Conservation (phyloP, 2,797 vertebrate genomes). For the Poecile montanus region DNA sequence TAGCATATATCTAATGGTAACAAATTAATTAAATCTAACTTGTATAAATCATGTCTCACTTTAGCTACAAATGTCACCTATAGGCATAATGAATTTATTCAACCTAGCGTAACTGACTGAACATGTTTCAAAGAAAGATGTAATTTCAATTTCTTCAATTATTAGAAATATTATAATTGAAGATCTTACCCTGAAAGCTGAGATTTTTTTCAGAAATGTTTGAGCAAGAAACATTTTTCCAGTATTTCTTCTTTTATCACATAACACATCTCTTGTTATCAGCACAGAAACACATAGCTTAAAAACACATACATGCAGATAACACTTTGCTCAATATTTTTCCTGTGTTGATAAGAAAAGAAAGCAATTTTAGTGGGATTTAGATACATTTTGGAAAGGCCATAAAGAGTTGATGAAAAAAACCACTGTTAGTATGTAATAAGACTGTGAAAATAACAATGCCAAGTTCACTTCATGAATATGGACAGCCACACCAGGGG, state of each 20-base stretch:
- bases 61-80: slow-evolving; percentile 5
- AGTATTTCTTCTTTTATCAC: slow-evolving; percentile 38
- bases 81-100: slow-evolving; percentile 7
- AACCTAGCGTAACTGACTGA: slow-evolving; percentile 18
- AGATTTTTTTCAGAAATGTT: neutral
- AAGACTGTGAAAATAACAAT: neutral
- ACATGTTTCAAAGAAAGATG: slow-evolving; percentile 8
- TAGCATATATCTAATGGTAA: neutral
- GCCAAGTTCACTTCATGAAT: neutral
- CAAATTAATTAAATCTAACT: slow-evolving; percentile 17
- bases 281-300: slow-evolving; percentile 25
- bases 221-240: slow-evolving; percentile 16
- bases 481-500: neutral
- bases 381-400: slow-evolving; percentile 8
- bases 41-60: neutral
- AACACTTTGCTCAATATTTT: neutral
- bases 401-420: slow-evolving; percentile 18
- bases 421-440: neutral
- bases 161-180: neutral
- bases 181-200: slow-evolving; percentile 36
- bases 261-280: slow-evolving; percentile 43
- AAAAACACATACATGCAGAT: neutral
- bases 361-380: slow-evolving; percentile 21
- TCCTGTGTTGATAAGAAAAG: slow-evolving; percentile 30
- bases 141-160: slow-evolving; percentile 41